phyloP scores from a whole-genome alignment of 2,113 vertebrate species.

The Actenoides hombroni region DNA sequence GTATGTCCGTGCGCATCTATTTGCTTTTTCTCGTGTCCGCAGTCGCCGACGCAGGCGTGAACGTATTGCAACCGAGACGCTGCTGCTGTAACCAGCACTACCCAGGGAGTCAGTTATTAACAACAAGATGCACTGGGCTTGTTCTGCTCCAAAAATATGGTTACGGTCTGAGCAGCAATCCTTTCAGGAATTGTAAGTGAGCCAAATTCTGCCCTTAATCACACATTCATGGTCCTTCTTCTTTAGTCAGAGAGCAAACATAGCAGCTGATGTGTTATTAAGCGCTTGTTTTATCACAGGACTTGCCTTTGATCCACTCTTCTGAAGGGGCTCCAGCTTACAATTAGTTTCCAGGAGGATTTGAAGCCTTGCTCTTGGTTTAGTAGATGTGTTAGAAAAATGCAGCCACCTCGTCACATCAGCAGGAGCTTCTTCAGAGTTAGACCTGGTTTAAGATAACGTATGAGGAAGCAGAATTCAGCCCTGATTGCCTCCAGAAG shows the following conservation, averaged over 20 bases:
- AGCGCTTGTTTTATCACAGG: background rate
- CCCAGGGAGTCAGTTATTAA: background rate
- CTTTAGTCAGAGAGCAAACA: background rate
- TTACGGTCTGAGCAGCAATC: background rate
- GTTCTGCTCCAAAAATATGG: background rate
- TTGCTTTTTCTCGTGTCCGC: background rate
- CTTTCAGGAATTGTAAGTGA: background rate
- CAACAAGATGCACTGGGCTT: background rate
- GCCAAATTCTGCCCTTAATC: background rate
- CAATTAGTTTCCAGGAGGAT: background rate
- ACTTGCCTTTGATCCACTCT: background rate
- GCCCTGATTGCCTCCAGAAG: background rate
- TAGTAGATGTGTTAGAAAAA: background rate
- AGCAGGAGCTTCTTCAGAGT: background rate
- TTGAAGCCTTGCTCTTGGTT: background rate
- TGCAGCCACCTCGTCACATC: background rate
- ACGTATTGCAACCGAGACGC: background rate
- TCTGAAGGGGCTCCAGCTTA: background rate
- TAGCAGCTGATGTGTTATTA: background rate
- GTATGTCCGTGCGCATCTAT: accelerated
- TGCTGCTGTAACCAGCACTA: background rate
- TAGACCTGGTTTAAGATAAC: background rate
- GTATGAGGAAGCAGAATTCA: background rate
- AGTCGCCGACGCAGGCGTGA: background rate
- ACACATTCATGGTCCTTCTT: background rate